Evolutionary conservation across 2,113 vertebrate genomes (phyloP).

Genomic region (Alethe diademata): DNA sequence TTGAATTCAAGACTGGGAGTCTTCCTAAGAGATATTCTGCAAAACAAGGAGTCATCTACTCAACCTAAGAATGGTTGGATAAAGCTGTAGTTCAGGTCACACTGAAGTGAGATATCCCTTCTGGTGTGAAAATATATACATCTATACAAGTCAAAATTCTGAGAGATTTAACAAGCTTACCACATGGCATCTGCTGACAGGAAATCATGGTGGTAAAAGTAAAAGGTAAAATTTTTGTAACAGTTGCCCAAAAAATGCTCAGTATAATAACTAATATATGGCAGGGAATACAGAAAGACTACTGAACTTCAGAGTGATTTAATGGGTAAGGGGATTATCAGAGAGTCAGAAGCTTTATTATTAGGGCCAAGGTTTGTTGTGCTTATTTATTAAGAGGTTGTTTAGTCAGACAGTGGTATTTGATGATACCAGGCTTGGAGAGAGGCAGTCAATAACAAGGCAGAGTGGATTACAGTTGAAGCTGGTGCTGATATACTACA

Average conservation of each 20-base stretch:
- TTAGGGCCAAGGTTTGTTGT: slow-evolving; percentile 6
- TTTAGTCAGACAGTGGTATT: slow-evolving; percentile 25
- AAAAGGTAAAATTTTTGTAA: background rate
- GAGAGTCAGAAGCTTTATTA: slow-evolving; percentile 7
- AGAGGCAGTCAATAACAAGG: slow-evolving; percentile 39
- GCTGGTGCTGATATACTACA: slow-evolving; percentile 16
- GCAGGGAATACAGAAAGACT: background rate
- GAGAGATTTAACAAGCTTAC: background rate
- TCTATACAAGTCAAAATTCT: background rate
- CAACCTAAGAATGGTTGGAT: background rate
- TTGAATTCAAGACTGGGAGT: background rate
- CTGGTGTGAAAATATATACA: background rate
- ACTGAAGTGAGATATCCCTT: background rate
- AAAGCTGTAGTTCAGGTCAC: background rate
- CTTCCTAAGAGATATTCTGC: background rate
- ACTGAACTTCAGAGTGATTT: background rate
- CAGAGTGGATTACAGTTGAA: slow-evolving; percentile 53
- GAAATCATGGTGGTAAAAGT: background rate
- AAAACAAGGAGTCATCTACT: background rate
- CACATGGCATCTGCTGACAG: background rate
- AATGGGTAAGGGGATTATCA: background rate
- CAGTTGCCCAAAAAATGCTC: background rate
- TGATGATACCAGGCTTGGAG: slow-evolving; percentile 9
- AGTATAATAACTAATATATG: background rate
- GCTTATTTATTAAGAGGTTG: slow-evolving; percentile 43